These are phyloP conservation scores for Onychomys arenicola DNA, from an alignment of 2,797 vertebrate species.

Conservation along the genomic window DNA sequence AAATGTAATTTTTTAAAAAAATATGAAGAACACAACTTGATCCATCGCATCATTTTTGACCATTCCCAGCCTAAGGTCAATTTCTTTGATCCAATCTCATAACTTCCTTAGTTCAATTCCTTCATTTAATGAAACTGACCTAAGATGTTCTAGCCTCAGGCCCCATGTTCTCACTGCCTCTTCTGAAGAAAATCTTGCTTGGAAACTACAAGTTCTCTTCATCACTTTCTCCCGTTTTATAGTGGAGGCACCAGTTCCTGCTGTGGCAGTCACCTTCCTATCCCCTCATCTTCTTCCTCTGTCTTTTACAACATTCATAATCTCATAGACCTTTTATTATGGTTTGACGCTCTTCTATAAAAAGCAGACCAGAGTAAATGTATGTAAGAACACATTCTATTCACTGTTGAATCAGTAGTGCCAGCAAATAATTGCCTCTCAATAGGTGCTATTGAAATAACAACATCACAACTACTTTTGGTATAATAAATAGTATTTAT, in stretches of 20 bases:
- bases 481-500: not conserved
- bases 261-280: accelerated
- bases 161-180: no score
- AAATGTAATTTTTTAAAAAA: not conserved
- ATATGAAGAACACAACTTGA: not conserved
- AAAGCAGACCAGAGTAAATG: not conserved
- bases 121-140: not conserved
- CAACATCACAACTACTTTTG: not conserved
- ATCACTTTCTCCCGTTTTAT: not conserved
- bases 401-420: not conserved
- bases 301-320: not conserved
- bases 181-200: not conserved
- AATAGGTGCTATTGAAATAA: not conserved
- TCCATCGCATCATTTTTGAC: not conserved
- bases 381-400: not conserved
- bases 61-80: not conserved
- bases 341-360: not conserved
- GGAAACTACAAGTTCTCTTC: not conserved
- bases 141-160: not conserved
- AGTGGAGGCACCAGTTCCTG: accelerated
- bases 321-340: not conserved
- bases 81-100: not conserved
- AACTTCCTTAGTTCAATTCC: not conserved
- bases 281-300: not conserved
- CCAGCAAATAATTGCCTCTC: not conserved